Conservation (phyloP, 1,140 invertebrate species). For the Papilio polytes region DNA sequence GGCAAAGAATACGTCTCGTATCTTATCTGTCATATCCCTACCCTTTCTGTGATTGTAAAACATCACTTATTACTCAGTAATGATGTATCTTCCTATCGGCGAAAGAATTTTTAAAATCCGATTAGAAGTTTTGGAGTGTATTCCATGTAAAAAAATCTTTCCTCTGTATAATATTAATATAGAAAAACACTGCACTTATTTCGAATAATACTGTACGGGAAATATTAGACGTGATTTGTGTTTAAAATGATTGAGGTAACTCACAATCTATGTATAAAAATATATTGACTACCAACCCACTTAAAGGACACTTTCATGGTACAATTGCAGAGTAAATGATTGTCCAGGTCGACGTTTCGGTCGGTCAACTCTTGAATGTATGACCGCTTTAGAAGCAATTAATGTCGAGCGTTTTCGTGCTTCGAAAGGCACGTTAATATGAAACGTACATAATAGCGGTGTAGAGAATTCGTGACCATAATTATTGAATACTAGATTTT, state of each 20-base stretch:
- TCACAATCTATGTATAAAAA: not conserved
- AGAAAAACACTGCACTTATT: not conserved
- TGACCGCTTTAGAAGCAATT: slow-evolving; percentile 29
- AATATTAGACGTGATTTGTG: not conserved
- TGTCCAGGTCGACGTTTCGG: slow-evolving; percentile 15
- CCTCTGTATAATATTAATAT: too few species aligned
- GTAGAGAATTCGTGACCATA: slow-evolving; percentile 11
- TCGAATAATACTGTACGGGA: not conserved
- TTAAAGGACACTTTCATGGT: not conserved
- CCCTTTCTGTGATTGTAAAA: too few species aligned
- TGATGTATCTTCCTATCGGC: too few species aligned
- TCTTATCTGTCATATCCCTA: too few species aligned
- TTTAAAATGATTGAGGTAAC: not conserved
- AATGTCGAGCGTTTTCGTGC: slow-evolving; percentile 26
- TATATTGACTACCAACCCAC: not conserved
- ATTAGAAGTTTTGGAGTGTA: too few species aligned
- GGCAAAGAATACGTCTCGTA: too few species aligned
- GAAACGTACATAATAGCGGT: slow-evolving; percentile 22
- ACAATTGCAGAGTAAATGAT: slow-evolving; percentile 24
- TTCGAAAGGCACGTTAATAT: slow-evolving; percentile 29
- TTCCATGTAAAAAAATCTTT: too few species aligned
- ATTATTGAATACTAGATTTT: slow-evolving; percentile 22
- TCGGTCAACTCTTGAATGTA: slow-evolving; percentile 23
- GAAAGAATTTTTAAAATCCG: too few species aligned
- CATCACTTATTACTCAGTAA: too few species aligned